These are phyloP conservation scores for Pachyramphus minor DNA, from an alignment of 2,113 vertebrate genomes.

Conservation along the genomic window DNA sequence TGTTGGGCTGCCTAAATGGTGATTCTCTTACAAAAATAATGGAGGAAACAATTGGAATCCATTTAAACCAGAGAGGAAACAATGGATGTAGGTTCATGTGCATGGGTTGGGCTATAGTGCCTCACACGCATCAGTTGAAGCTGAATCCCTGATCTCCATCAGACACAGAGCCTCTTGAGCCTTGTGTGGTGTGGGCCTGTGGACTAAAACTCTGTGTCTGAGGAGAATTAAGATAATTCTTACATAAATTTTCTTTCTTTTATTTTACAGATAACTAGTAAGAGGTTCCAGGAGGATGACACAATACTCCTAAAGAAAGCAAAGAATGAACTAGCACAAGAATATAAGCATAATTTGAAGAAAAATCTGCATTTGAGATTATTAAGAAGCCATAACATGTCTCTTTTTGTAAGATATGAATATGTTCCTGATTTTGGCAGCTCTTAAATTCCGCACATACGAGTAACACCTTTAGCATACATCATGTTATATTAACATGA, in stretches of 20 bases:
- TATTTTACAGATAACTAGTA: background rate
- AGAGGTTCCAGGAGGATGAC: background rate
- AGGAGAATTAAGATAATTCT: background rate
- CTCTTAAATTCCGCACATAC: background rate
- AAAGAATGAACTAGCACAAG: background rate
- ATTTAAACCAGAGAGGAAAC: background rate
- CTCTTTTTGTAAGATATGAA: background rate
- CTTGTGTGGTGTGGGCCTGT: background rate
- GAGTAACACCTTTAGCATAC: background rate
- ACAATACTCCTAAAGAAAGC: background rate
- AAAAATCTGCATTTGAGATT: background rate
- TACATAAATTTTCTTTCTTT: background rate
- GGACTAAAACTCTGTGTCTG: background rate
- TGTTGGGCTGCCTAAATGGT: background rate
- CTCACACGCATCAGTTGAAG: background rate
- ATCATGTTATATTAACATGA: background rate
- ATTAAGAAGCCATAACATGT: background rate
- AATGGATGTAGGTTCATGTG: background rate
- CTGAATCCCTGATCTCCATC: background rate
- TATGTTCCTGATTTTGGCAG: background rate
- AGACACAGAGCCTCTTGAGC: background rate
- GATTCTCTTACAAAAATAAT: background rate
- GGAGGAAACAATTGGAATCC: background rate
- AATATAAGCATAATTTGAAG: background rate
- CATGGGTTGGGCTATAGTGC: background rate